Evolutionary conservation across 1,140 invertebrate genomes (phyloP), one percentile per base, ranked within the genome.

Genomic region (Drosophila busckii): DNA sequence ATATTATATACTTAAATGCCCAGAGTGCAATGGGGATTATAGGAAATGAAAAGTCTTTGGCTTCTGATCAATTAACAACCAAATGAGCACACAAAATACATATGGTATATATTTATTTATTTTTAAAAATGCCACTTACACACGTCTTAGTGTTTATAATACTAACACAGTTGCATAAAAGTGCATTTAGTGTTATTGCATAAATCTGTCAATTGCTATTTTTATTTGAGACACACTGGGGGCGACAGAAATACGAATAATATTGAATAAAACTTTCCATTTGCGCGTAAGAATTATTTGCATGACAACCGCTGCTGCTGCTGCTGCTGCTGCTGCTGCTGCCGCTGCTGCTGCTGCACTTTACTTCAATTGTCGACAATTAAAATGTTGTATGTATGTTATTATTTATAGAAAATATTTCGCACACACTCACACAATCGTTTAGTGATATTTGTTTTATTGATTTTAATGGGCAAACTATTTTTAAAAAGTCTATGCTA

Each of bases 171-270:
- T 38, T 22, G 37, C 10, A 15, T 41, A 28, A 37, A 45, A 34
- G 46, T 63, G 46, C 45, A 49, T 40, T 20, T 48, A 20, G 19
- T 28, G 28, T 46, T 45, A 52, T 78, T 78, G 71, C 71, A 78
- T 78, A 78, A 80, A 78, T 71, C 71, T 52, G 67, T 78, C 68
- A 78, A 78, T 80, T 78, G 63, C 63, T 78, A 80, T 78, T 80
- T 78, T 64, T 80, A 78, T 35, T 55, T 32, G 37, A 31, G 44
- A 46, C 56, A 58, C 71, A 70, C 56, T n/a, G n/a, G n/a, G n/a
- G 67, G 52, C 52, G 48, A 70, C 59, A 22, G 29, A 62, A 63
- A 76, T 76, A n/a, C 53, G 49, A 62, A 48, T 62, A 70, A 48
- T 60, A 65, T 54, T 48, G 56, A 54, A 60, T 15, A 54, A 78